Evolutionary conservation across 2,888 invertebrate genomes (phyloP).

Genomic region (Graphium colonna): DNA sequence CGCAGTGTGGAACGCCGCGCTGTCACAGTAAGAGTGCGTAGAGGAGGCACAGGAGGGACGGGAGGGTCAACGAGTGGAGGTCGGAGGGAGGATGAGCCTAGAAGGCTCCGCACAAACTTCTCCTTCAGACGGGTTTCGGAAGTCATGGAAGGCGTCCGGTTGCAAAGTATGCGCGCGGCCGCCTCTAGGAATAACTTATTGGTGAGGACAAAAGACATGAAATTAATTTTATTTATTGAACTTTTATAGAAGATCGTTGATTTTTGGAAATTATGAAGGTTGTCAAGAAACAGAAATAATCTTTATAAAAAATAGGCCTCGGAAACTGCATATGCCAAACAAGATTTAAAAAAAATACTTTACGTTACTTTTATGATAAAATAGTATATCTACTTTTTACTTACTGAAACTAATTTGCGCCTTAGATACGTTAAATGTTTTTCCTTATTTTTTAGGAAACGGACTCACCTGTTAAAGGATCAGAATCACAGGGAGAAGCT

Average conservation of each 20-base stretch:
- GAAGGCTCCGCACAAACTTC: conserved; percentile 60
- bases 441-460: conserved; percentile 47
- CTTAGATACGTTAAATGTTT: too few species aligned
- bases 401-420: too few species aligned
- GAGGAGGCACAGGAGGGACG: conserved; percentile 38
- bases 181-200: conserved; percentile 55
- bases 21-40: conserved; percentile 68
- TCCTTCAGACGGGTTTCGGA: conserved; percentile 74
- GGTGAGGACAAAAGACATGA: conserved; percentile 34
- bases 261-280: too few species aligned
- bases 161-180: conserved; percentile 65
- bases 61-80: conserved; percentile 37
- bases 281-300: too few species aligned
- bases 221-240: conserved; percentile 16
- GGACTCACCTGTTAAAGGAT: conserved; percentile 59
- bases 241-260: too few species aligned
- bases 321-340: too few species aligned
- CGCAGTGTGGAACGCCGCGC: conserved; percentile 67
- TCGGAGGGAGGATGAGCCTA: conserved; percentile 41
- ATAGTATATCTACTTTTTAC: too few species aligned
- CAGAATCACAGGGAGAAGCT: conserved; percentile 58
- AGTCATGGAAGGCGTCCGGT: conserved; percentile 72
- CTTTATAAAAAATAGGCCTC: too few species aligned
- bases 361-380: too few species aligned
- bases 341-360: too few species aligned